These are phyloP conservation scores for Sphaeridia pumilis DNA, from an alignment of 2,888 invertebrate genomes.

Conservation along the genomic window DNA sequence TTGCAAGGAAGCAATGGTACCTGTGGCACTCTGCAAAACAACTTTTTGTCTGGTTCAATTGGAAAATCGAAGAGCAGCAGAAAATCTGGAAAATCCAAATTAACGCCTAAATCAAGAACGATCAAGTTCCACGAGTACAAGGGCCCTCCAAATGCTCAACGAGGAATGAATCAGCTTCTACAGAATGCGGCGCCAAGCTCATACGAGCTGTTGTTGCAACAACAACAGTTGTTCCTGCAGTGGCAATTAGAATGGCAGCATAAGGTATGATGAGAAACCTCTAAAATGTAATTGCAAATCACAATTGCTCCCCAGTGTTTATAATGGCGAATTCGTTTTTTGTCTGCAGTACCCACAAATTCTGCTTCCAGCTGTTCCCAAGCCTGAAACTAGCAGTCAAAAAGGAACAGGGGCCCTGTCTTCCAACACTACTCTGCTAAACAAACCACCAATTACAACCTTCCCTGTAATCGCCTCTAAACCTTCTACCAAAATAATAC, in stretches of 20 bases:
- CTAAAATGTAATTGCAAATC: no score
- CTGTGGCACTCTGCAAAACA: neutral
- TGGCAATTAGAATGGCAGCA: slow-evolving; percentile 71
- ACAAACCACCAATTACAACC: neutral
- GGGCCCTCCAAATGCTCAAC: slow-evolving; percentile 82
- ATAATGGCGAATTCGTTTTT: slow-evolving; percentile 14
- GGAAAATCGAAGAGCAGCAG: neutral
- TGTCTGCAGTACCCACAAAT: slow-evolving; percentile 56
- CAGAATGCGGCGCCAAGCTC: slow-evolving; percentile 56
- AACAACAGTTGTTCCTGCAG: slow-evolving; percentile 84
- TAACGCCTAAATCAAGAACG: slow-evolving; percentile 65
- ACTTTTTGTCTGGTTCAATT: neutral
- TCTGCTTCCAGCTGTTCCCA: slow-evolving; percentile 61
- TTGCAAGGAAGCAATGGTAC: no score
- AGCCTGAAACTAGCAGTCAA: slow-evolving; percentile 37
- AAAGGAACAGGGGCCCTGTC: neutral
- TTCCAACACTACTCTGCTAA: neutral
- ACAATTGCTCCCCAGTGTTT: slow-evolving; percentile 2
- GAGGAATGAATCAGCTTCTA: slow-evolving; percentile 41
- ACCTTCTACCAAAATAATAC: neutral
- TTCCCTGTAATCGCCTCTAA: neutral
- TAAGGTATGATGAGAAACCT: slow-evolving; percentile 43
- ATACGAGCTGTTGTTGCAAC: slow-evolving; percentile 81
- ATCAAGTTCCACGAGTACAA: slow-evolving; percentile 97
- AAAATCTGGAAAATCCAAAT: slow-evolving; percentile 53